Evolutionary conservation across 2,797 vertebrate genomes (phyloP).

Genomic region (Cyprinella venusta): DNA sequence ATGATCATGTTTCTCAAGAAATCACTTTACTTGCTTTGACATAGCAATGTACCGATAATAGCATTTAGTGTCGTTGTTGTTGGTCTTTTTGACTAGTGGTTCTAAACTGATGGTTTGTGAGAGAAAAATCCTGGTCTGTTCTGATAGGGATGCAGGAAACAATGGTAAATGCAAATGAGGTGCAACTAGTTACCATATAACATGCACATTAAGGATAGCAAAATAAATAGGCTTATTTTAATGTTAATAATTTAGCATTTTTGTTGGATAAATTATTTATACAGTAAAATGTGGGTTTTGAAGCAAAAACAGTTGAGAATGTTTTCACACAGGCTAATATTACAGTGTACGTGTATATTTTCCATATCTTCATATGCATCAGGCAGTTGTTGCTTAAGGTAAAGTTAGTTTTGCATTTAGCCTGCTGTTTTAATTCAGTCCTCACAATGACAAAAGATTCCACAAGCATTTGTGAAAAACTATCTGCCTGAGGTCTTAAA

Average conservation of each 20-base stretch:
- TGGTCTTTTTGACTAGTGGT: background rate
- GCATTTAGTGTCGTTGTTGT: background rate
- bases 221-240: background rate
- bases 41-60: background rate
- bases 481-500: background rate
- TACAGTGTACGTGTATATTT: background rate
- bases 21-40: background rate
- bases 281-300: background rate
- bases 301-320: background rate
- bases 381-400: background rate
- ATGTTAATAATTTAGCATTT: background rate
- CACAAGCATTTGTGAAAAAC: slow-evolving; percentile 12
- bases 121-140: too few relatives aligned
- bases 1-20: slow-evolving; percentile 6
- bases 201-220: background rate
- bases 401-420: background rate
- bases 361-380: too few relatives aligned
- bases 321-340: background rate
- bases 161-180: background rate
- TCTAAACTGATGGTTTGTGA: background rate
- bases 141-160: background rate
- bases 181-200: background rate
- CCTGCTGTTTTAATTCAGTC: background rate
- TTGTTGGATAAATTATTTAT: background rate
- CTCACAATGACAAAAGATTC: slow-evolving; percentile 20